Evolutionary conservation across 92 coral and sea anemone genomes (phyloP).

Genomic region (Phymanthus crucifer): DNA sequence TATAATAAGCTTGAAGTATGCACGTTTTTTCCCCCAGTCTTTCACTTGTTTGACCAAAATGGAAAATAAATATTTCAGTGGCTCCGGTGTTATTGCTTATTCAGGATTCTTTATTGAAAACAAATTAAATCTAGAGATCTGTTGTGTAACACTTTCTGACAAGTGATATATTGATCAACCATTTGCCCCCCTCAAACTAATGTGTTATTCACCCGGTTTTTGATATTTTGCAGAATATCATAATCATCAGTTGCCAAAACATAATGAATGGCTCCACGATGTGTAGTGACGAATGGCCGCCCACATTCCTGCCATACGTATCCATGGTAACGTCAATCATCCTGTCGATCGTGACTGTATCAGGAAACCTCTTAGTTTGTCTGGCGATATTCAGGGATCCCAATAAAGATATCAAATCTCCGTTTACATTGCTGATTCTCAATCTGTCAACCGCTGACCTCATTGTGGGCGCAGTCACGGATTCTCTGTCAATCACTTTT

Average conservation of each 20-base stretch:
- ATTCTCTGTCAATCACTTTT: constrained; percentile 56
- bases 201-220: background rate
- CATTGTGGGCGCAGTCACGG: constrained; percentile 64
- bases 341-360: constrained; percentile 45
- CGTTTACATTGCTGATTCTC: constrained; percentile 56
- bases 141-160: background rate
- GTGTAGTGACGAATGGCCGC: constrained; percentile 38
- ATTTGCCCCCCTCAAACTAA: background rate
- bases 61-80: background rate
- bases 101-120: too few relatives aligned
- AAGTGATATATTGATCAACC: background rate
- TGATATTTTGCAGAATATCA: background rate
- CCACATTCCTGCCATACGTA: constrained; percentile 52
- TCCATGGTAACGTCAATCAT: constrained; percentile 51
- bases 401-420: constrained; percentile 58
- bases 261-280: background rate
- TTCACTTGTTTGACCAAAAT: background rate
- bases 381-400: constrained; percentile 55
- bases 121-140: too few relatives aligned
- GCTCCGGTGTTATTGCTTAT: too few relatives aligned
- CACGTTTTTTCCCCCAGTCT: background rate
- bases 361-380: constrained; percentile 66
- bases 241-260: too few relatives aligned
- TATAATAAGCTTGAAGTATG: background rate
- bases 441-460: constrained; percentile 69